These are phyloP conservation scores for Eidolon dupreanum DNA, from an alignment of 2,797 vertebrate genomes.

Conservation along the genomic window DNA sequence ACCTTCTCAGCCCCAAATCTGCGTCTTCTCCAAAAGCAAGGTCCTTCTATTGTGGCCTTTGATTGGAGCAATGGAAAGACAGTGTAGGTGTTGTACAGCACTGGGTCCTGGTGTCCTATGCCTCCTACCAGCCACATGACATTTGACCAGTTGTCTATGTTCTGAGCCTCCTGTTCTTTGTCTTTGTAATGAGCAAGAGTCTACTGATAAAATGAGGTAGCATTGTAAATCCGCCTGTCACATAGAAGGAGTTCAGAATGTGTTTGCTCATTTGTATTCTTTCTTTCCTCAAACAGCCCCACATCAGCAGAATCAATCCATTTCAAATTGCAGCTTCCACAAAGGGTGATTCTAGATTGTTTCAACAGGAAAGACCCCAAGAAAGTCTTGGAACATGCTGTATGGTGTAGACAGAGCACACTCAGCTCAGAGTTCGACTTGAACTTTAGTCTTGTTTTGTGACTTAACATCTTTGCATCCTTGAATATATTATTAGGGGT, in stretches of 20 bases:
- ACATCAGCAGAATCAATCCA: not conserved
- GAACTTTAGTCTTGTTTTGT: not conserved
- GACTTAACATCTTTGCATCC: not conserved
- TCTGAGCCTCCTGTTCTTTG: not conserved
- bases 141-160: not conserved
- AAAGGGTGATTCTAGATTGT: not conserved
- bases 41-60: not conserved
- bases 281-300: not conserved
- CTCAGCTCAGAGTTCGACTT: not conserved
- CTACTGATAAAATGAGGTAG: not conserved
- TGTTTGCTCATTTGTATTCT: not conserved
- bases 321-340: not conserved
- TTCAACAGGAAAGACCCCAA: not conserved
- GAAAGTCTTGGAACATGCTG: not conserved
- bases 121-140: not conserved
- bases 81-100: not conserved
- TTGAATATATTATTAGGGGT: not conserved
- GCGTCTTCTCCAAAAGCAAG: not conserved
- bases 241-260: not conserved
- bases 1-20: slow-evolving; percentile 42
- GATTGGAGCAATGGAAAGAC: not conserved
- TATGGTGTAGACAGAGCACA: not conserved
- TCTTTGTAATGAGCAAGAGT: not conserved
- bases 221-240: not conserved
- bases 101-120: not conserved